These are phyloP conservation scores for Sciurus carolinensis DNA, from an alignment of 2,797 vertebrate species.

Conservation along the genomic window DNA sequence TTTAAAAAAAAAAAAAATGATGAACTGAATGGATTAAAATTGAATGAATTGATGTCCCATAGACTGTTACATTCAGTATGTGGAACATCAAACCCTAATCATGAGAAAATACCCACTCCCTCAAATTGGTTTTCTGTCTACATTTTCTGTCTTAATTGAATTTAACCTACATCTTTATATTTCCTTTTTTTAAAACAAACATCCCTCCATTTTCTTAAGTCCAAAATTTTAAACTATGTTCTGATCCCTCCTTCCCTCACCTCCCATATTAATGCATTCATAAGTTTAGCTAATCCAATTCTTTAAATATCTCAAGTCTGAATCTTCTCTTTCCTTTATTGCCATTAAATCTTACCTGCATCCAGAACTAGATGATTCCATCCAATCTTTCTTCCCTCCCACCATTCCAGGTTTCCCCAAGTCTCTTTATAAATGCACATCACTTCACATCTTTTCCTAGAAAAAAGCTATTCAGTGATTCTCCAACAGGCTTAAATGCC, in stretches of 20 bases:
- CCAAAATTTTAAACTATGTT: constrained; percentile 14
- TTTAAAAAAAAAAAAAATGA: neutral
- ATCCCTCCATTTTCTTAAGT: neutral
- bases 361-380: neutral
- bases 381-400: neutral
- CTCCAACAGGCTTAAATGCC: neutral
- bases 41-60: neutral
- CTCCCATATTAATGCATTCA: neutral
- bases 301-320: neutral
- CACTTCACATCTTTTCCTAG: neutral
- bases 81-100: neutral
- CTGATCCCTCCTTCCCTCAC: neutral
- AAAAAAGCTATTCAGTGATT: constrained; percentile 13
- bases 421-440: constrained; percentile 15
- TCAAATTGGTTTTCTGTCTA: constrained; percentile 1
- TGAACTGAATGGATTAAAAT: neutral
- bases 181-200: neutral
- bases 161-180: neutral
- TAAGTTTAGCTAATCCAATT: neutral
- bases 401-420: neutral
- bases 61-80: neutral
- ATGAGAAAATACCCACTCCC: neutral
- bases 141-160: neutral
- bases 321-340: neutral
- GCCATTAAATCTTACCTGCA: neutral